Evolutionary conservation across 2,797 vertebrate species (phyloP).

Genomic region (Acrossocheilus fasciatus): DNA sequence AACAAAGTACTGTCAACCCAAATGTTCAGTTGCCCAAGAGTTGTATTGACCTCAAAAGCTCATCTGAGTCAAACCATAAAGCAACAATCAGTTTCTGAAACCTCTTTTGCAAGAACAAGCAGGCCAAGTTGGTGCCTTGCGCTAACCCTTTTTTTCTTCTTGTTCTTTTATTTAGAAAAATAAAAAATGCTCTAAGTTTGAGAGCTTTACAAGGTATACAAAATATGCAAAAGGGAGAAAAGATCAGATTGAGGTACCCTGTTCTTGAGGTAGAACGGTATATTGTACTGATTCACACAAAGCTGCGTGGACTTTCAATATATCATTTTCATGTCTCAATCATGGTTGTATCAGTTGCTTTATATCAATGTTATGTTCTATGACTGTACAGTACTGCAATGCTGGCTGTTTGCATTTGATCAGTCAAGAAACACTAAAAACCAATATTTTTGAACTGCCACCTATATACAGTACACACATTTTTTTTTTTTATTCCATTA

Average conservation of each 20-base stretch:
- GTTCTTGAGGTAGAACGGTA: constrained; percentile 97
- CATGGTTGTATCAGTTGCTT: constrained; percentile 12
- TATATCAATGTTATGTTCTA: neutral
- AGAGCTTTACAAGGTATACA: constrained; percentile 92
- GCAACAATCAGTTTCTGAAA: constrained; percentile 47
- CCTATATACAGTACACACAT: neutral
- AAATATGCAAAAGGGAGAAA: constrained; percentile 91
- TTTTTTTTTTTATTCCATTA: neutral
- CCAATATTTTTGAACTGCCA: neutral
- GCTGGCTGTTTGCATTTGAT: neutral
- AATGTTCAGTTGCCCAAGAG: constrained; percentile 47
- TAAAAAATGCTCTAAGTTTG: constrained; percentile 51
- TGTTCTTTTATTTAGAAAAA: constrained; percentile 59
- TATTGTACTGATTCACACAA: constrained; percentile 62
- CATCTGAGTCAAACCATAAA: constrained; percentile 43
- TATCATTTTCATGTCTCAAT: constrained; percentile 39
- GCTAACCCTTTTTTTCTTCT: constrained; percentile 60
- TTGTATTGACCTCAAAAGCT: constrained; percentile 48
- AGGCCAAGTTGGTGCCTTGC: constrained; percentile 30
- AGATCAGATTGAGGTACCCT: constrained; percentile 96
- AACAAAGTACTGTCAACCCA: constrained; percentile 32
- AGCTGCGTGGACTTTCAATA: constrained; percentile 41
- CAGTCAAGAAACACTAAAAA: constrained; percentile 10
- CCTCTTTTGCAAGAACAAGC: constrained; percentile 42
- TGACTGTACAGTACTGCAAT: neutral